Evolutionary conservation across 2,888 invertebrate genomes (phyloP), one percentile per base, ranked within the genome.

Genomic region (Clivina fossor): DNA sequence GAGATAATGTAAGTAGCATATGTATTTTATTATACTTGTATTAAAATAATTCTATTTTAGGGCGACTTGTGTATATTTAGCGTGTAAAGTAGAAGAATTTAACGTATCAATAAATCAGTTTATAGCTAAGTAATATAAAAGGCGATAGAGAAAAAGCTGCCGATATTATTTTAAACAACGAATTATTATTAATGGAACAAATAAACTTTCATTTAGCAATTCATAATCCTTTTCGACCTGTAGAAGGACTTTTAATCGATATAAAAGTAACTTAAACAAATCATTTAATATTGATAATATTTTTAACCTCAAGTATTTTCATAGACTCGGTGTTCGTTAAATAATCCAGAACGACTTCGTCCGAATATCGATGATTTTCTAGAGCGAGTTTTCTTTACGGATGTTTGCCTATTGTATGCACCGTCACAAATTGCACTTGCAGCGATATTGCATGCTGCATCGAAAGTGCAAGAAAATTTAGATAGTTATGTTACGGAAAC

Each of bases 31-130:
- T 57, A 38, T 40, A 22, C 18, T 56, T 55, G 15, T 4, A 30
- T 18, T 15, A 51, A 18, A 44, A 57, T 53, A n/a, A 9, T 32
- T 19, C 28, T 54, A 49, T 71, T 74, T 60, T 68, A 82, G 80
- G 68, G 91, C 93, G 24, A 94, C 95, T 0, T 94, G 94, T 71
- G 91, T 93, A 3, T 97, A 94, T 75, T 77, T 97, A 64, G 90
- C 96, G 0, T 91, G 93, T 70, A 97, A 99, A 81, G 95, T 97
- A 1, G 98, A 99, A 74, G 99, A 99, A 75, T 99, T 99, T 70
- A 97, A 97, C 74, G 92, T 99, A 1, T 93, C 96, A 0, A 96
- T 99, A 57, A 84, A 83, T 19, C 95, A 98, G 68, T 99, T 99
- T 76, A 94, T 98, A 0, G 86, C 87, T 0, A 96, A n/a, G n/a